Base-by-base conservation (phyloP, 2,113 vertebrate species). In the Coturnix japonica region DNA sequence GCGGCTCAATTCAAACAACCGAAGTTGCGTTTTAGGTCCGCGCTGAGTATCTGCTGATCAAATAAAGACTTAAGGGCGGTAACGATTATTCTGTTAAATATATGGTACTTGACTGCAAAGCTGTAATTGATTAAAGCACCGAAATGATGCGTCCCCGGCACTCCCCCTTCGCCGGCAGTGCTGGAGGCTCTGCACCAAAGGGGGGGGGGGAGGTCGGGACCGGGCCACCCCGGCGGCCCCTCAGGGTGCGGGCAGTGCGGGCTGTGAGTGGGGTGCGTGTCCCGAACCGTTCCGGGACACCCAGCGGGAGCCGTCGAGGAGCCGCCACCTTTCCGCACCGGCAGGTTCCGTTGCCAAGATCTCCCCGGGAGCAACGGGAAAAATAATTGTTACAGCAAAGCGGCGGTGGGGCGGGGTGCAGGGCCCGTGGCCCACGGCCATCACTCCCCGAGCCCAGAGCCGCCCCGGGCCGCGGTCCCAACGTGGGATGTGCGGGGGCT, bases 21-120 rank as follows among this genome's bases (percentile, higher is more conserved):
- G 35, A 89, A 87, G 51, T 93, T 97, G 96, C 95, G 91, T 93
- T 96, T 97, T 95, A 96, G 97, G 95, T 96, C 96, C 93, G 86
- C 92, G 93, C 94, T 80, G 96, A 96, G 96, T 96, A 95, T 97
- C 96, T 95, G 91, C 56, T 93, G 95, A 97, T 97, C 96, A 97
- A 96, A 97, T 97, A 96, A 96, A 97, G 97, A 97, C 97, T 92
- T 93, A 96, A 97, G 91, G 95, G 95, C 75, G 73, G 87, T 97
- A 97, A 97, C 95, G 96, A 97, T 97, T 97, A 96, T 97, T 97
- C 97, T 94, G 97, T 97, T 97, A 96, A 97, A 97, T 96, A 96
- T 96, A 93, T 93, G 96, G 97, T 83, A 96, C 95, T 97, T 96
- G 96, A 94, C 96, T 97, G 94, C 80, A 89, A 94, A 97, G 95